Evolutionary conservation across 2,113 vertebrate genomes (phyloP), one percentile per base, ranked within the genome.

Genomic region (Chascanopsetta lugubris): DNA sequence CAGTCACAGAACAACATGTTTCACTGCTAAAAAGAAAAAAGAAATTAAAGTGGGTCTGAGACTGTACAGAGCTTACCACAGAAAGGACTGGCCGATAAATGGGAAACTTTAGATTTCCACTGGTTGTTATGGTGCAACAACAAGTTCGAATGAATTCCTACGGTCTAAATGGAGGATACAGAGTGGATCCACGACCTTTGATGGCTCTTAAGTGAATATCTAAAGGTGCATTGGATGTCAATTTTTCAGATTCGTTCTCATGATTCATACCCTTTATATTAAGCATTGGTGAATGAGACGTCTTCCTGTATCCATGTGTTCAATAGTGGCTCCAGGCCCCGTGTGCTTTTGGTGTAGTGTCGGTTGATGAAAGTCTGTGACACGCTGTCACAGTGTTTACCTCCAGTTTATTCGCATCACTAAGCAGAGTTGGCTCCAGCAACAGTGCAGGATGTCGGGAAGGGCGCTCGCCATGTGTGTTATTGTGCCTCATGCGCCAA

Each of bases 1-100:
- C 17, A 30, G 10, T 50, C 25, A 72, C 59, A 66, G 61, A 62
- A 77, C 38, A 36, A 9, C 8, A 47, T 32, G 66, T 54, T 69
- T 65, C 3, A 40, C 8, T 53, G 2, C 46, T n/a, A 42, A 34
- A 10, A 34, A 34, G 2, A 20, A 34, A 34, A 7, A 34, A 34
- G 8, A 15, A 17, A 38, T 13, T 5, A 38, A n/a, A 1, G 15
- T 42, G 38, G 7, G 5, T 15, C 17, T n/a, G 60, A 66, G 34
- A 4, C 25, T 34, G 60, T 25, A 18, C 66, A 59, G 49, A 38
- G 38, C 6, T 50, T 22, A 67, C 13, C 18, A 64, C 55, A 69
- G 25, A 45, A 61, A 60, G 36, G 21, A 24, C 22, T 34, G 46
- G 8, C 4, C 38, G 40, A 61, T 36, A 9, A 24, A 46, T 1